Base-by-base conservation (phyloP, 2,888 invertebrate species). In the Nasonovia ribisnigri region DNA sequence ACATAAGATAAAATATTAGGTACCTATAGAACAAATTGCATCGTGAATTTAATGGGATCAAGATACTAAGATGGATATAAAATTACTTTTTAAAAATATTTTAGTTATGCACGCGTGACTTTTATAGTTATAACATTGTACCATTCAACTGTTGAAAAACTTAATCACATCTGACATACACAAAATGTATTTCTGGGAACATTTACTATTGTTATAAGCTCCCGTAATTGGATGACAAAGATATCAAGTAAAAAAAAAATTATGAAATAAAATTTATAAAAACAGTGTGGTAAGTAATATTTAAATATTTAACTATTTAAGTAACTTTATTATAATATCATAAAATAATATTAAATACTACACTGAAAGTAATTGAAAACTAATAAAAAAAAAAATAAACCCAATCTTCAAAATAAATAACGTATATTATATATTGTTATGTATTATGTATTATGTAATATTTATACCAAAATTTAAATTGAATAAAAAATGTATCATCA, bases 231-330 rank as follows among this genome's bases (percentile, higher is more conserved):
- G 46, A 86, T 43, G 57, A 84, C 36, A 90, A 84, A 48, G 5
- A 11, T 43, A 84, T n/a, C 54, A 57, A 57, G n/a, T 84, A n/a
- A 84, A 91, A 84, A 84, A 91, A 43, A 60, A 60, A 29, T n/a
- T 67, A n/a, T 67, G n/a, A 67, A 67, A 90, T 67, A 90, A 11
- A 36, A 90, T 48, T 26, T 16, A 57, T 57, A 57, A 90, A 84
- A 42, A 3, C 48, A 51, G 29, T 84, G 77, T 26, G 51, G 29
- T 36, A 77, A 20, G 20, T 67, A 60, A 89, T 13, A 60, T 67
- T 54, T 5, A 54, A n/a, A 3, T 16, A 11, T 48, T 3, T n/a
- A 43, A 2, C 43, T 43, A 46, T 46, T 10, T 1, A 46, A 46
- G 46, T 46, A 46, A 46, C 11, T 10, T 46, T 90, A 54, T 84